Conservation (phyloP, 2,797 vertebrate species). For the Telmatherina bonti region DNA sequence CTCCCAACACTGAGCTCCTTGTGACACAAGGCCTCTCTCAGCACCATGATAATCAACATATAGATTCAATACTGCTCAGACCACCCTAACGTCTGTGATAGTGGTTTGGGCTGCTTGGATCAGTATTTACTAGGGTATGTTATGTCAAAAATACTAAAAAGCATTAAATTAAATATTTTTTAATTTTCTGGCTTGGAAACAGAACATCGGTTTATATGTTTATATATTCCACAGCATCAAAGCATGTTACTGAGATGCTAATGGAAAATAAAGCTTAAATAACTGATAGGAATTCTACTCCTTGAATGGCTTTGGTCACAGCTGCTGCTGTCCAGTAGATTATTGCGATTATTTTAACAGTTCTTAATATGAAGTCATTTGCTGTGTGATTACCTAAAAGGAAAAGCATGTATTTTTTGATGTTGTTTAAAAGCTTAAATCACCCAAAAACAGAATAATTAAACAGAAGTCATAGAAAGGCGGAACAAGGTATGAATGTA, state of each 20-base stretch:
- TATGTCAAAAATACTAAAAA: neutral
- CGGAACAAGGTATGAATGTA: neutral
- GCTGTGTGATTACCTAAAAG: no score
- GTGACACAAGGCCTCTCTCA: constrained; percentile 37
- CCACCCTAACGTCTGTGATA: neutral
- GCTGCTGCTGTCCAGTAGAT: neutral
- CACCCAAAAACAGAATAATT: neutral
- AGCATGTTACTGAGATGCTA: neutral
- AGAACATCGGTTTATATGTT: neutral
- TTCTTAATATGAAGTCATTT: neutral
- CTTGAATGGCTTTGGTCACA: neutral
- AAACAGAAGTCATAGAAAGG: neutral
- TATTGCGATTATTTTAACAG: neutral
- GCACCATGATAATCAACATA: constrained; percentile 25
- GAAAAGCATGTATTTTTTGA: neutral
- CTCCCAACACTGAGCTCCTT: constrained; percentile 36
- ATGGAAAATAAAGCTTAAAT: neutral
- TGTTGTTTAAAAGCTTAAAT: neutral
- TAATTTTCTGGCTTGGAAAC: neutral
- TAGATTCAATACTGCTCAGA: neutral
- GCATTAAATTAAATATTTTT: neutral
- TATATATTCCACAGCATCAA: neutral
- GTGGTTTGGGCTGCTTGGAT: neutral
- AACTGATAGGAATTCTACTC: neutral
- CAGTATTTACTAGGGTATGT: neutral